Evolutionary conservation across 2,113 vertebrate genomes (phyloP), one percentile per base, ranked within the genome.

Genomic region (Sebastes schlegelii): DNA sequence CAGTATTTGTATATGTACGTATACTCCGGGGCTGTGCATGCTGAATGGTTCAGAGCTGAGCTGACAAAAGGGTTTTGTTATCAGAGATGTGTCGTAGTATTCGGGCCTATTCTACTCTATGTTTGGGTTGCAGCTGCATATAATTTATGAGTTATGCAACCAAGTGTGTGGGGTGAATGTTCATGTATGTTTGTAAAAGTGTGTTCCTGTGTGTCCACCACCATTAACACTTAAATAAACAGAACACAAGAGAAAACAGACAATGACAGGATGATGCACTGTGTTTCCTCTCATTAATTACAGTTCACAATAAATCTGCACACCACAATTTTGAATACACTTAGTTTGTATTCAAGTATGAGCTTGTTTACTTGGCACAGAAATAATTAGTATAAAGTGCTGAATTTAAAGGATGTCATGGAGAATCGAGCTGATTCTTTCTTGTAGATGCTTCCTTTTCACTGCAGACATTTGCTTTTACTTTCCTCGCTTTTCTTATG

Each of bases 381-480:
- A 23, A 58, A 46, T 55, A 21, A 5, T 8, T 6, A 60, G 0
- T 34, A 14, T 23, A 13, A 66, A 8, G 14, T 48, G 13, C 0
- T 46, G 9, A 58, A 26, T 46, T 42, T 8, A 46, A 55, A 42
- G 8, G 4, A 51, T 6, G 6, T 34, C 1, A 19, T 1, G 43
- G 69, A 55, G 55, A 73, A 43, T 63, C 0, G 2, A 54, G 45
- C 2, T 5, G 45, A 65, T 54, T 58, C 10, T 49, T 16, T 0
- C 8, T 34, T 34, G 34, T 68, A 17, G n/a, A 43, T 1, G 66
- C 79, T 76, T 84, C 48, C 43, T 87, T 64, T 23, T 85, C 84
- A 80, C 55, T 65, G 65, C 76, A 81, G 60, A 92, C 89, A 84
- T 89, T 86, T 73, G 63, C 69, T 83, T 78, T 73, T 26, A 4